Percentiles rank a stretch among this genome's conserved stretches.
Conservation (phyloP, 2,888 invertebrate genomes). For the Tachina lurida region DNA sequence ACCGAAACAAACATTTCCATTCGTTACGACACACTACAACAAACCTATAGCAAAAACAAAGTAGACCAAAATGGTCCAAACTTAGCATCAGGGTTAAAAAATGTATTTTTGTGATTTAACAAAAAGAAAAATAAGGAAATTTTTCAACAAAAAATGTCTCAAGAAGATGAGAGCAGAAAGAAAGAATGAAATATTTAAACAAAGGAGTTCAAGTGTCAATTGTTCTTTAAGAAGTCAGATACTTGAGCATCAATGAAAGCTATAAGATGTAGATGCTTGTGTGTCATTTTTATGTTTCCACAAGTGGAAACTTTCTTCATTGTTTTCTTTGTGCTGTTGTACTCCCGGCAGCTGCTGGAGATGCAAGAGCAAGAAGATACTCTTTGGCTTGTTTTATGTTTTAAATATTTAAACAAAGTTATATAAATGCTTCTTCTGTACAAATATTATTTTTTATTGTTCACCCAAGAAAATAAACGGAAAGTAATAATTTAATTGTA, state of each 20-base stretch:
- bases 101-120: not conserved
- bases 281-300: slow-evolving; percentile 53
- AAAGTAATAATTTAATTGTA: too few relatives aligned
- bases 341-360: not conserved
- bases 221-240: slow-evolving; percentile 51
- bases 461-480: too few relatives aligned
- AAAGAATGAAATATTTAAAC: slow-evolving; percentile 40
- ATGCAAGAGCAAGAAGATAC: not conserved
- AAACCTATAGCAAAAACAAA: too few relatives aligned
- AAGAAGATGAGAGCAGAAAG: slow-evolving; percentile 4
- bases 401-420: not conserved
- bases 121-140: not conserved
- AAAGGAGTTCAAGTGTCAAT: slow-evolving; percentile 63
- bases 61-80: too few relatives aligned
- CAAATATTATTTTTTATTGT: too few relatives aligned
- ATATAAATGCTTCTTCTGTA: not conserved
- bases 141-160: slow-evolving; percentile 6
- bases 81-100: not conserved
- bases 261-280: slow-evolving; percentile 50
- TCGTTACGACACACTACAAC: too few relatives aligned
- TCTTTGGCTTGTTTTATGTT: not conserved
- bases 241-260: slow-evolving; percentile 50
- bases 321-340: slow-evolving; percentile 4
- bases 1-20: too few relatives aligned
- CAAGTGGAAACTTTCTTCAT: slow-evolving; percentile 22